Base-by-base conservation (phyloP, 2,797 vertebrate genomes). In the Microctenopoma lineatum region DNA sequence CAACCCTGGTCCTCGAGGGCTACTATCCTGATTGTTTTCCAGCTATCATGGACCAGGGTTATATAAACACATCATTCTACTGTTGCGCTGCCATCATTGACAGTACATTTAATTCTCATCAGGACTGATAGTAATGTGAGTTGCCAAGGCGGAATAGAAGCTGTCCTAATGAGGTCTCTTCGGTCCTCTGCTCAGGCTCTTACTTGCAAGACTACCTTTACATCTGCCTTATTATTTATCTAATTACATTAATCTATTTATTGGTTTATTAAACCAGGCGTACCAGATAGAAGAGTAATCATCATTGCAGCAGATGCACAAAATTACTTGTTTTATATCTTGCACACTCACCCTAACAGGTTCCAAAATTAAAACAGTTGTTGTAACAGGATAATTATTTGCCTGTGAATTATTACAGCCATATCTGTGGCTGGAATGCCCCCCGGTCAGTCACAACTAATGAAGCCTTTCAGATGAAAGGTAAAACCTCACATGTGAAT, bases 41-140 rank as follows among this genome's bases (percentile, higher is more conserved):
- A 21, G 21, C 21, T 21, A 21, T 21, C 21, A 21, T 21, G 21
- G 21, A 21, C 21, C 21, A 21, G 21, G 21, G 21, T 21, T 21
- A 65, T 62, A 56, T 61, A 54, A 59, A 71, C 73, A 69, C 54
- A 66, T 79, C 73, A 69, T 77, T 59, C 63, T 71, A 47, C 66
- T 73, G 67, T 64, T 71, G 59, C 38, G 61, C 67, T 77, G 58
- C 75, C 70, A 69, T 81, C 67, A 56, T 54, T 73, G 63, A 82
- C 57, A 70, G 63, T 45, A 64, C 50, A 54, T 66, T 59, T 66
- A 27, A 47, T 57, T 77, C 36, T 55, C 42, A 47, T 48, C 16
- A 58, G 61, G 32, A 67, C 63, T 48, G 52, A 67, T 32, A 59
- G 65, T 54, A 58, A 70, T 41, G 42, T 50, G 41, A 66, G 52